These are phyloP conservation scores for Monochamus saltuarius DNA, from an alignment of 1,140 invertebrate genomes.

Conservation along the genomic window DNA sequence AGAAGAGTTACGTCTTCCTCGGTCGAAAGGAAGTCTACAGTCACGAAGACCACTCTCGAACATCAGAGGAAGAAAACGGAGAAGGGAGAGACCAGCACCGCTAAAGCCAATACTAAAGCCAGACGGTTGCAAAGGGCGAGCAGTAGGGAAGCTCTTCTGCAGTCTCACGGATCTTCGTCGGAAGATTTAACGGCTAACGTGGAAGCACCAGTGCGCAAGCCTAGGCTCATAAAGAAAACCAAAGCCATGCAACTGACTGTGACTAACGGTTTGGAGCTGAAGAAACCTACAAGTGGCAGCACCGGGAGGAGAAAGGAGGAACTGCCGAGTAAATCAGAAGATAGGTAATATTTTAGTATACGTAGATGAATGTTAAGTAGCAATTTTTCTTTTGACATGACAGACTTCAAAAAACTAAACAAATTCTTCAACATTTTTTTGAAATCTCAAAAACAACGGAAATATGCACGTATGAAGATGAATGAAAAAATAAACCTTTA, in stretches of 20 bases:
- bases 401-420: too few species aligned
- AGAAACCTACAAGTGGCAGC: slow-evolving; percentile 31
- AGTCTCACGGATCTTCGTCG: slow-evolving; percentile 55
- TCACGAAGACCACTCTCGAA: slow-evolving; percentile 5
- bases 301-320: slow-evolving; percentile 30
- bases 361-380: too few species aligned
- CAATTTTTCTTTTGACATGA: too few species aligned
- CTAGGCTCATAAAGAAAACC: slow-evolving; percentile 42
- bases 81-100: neutral
- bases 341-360: slow-evolving; percentile 26
- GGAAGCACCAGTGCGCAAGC: slow-evolving; percentile 47
- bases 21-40: neutral
- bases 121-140: slow-evolving; percentile 54
- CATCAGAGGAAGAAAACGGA: slow-evolving; percentile 14
- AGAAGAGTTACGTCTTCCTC: slow-evolving; percentile 3
- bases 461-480: too few species aligned
- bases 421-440: too few species aligned
- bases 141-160: slow-evolving; percentile 53
- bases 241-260: slow-evolving; percentile 42
- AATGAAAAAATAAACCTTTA: too few species aligned
- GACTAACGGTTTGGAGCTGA: slow-evolving; percentile 42
- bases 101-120: slow-evolving; percentile 44
- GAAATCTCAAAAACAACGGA: too few species aligned
- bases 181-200: slow-evolving; percentile 52
- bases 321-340: slow-evolving; percentile 26